phyloP scores from a whole-genome alignment of 2,797 vertebrate genomes.

The Agapornis canus region DNA sequence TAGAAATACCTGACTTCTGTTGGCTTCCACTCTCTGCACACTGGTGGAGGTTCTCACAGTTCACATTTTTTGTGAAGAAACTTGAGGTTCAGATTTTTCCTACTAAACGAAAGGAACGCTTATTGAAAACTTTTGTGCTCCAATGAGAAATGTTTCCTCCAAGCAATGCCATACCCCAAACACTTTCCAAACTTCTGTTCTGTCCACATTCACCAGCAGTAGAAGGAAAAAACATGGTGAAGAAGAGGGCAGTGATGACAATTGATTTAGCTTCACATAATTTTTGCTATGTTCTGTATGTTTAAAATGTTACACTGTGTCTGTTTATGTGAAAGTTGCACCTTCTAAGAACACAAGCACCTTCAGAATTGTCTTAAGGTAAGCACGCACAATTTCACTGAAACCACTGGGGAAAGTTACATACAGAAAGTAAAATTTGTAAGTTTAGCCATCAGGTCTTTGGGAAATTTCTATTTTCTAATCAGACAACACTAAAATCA shows the following conservation, averaged over 20 bases:
- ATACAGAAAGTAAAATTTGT: not conserved
- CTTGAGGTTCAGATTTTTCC: not conserved
- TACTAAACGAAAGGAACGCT: not conserved
- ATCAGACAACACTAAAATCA: not conserved
- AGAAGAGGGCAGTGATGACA: not conserved
- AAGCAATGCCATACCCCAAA: not conserved
- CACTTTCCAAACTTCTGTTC: not conserved
- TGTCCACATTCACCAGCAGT: not conserved
- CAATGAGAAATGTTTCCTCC: not conserved
- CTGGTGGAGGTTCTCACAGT: not conserved
- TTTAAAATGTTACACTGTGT: not conserved
- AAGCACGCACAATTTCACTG: not conserved
- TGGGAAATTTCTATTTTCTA: not conserved
- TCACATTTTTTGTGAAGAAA: not conserved
- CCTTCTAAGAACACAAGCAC: not conserved
- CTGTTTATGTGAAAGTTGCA: not conserved
- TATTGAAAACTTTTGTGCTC: not conserved
- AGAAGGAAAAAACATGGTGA: not conserved
- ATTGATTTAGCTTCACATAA: not conserved
- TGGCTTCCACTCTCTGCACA: not conserved
- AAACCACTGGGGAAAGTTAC: not conserved
- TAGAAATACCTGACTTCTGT: not conserved
- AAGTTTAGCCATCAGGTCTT: not conserved
- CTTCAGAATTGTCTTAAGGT: not conserved
- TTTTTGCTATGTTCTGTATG: not conserved